Evolutionary conservation across 2,888 invertebrate species (phyloP).

Genomic region (Nematopogon swammerdamellus): DNA sequence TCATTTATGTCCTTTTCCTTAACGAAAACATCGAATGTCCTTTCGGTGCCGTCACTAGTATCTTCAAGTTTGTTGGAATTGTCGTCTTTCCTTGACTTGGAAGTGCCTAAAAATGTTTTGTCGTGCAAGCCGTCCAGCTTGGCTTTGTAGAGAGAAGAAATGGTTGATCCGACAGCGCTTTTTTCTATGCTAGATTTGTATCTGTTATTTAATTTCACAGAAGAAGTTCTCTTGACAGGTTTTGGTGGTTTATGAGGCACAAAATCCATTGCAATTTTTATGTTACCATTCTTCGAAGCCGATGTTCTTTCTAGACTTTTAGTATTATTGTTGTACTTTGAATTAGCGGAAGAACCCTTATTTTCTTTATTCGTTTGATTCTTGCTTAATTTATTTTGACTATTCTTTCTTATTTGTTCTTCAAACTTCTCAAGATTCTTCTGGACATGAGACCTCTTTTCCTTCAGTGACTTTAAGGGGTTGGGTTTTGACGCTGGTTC

Average conservation of each 20-base stretch:
- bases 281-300: conserved; percentile 38
- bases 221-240: conserved; percentile 65
- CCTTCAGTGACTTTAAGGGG: conserved; percentile 42
- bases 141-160: conserved; percentile 48
- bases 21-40: conserved; percentile 58
- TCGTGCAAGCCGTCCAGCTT: conserved; percentile 48
- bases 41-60: conserved; percentile 39
- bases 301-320: conserved; percentile 49
- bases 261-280: conserved; percentile 50
- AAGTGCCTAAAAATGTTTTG: conserved; percentile 33
- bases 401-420: conserved; percentile 43
- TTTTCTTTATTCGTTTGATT: conserved; percentile 47
- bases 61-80: conserved; percentile 36
- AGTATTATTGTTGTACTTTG: conserved; percentile 39
- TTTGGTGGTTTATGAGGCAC: conserved; percentile 75
- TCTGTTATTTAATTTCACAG: conserved; percentile 56
- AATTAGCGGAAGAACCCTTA: conserved; percentile 20
- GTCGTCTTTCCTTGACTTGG: conserved; percentile 31
- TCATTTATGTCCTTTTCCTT: conserved; percentile 59
- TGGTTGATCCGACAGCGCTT: conserved; percentile 37
- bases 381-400: conserved; percentile 37
- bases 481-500: conserved; percentile 50
- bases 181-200: conserved; percentile 44
- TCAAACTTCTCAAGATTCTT: conserved; percentile 62
- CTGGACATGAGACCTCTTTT: conserved; percentile 49